Percentiles rank a stretch among this genome's conserved stretches.
These are phyloP conservation scores for Pseudococcus longispinus DNA, from an alignment of 2,888 invertebrate species.

Conservation along the genomic window DNA sequence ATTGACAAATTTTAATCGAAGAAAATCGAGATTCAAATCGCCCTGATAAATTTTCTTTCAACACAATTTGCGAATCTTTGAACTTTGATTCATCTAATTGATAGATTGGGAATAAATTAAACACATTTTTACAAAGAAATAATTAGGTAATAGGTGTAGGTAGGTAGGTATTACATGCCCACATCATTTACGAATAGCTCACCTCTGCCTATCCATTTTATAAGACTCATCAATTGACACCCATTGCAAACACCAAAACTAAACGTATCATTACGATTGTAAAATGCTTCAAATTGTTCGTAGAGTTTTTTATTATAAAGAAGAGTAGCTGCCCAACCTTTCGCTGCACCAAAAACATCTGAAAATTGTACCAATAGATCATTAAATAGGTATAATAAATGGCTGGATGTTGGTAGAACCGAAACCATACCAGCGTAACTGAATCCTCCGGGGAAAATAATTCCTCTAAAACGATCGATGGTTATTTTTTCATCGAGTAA, in stretches of 20 bases:
- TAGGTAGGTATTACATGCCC: too few species aligned
- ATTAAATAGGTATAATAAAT: neutral
- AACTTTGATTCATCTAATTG: conserved; percentile 25
- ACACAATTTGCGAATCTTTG: conserved; percentile 68
- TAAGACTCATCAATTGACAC: conserved; percentile 91
- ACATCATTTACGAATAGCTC: neutral
- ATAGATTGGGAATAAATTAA: neutral
- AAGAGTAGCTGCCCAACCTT: conserved; percentile 96
- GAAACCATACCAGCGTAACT: conserved; percentile 84
- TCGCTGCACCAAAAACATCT: conserved; percentile 96
- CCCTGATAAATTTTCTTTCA: conserved; percentile 88
- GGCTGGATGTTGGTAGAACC: neutral
- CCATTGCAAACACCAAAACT: conserved; percentile 98
- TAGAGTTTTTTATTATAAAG: conserved; percentile 78
- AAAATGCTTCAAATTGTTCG: conserved; percentile 80
- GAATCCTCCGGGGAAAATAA: conserved; percentile 98
- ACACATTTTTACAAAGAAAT: neutral
- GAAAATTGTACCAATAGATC: conserved; percentile 59
- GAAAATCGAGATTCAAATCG: conserved; percentile 82
- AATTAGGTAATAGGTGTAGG: neutral
- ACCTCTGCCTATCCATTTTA: conserved; percentile 83
- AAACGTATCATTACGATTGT: conserved; percentile 80
- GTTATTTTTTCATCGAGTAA: conserved; percentile 74
- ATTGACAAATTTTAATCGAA: conserved; percentile 75
- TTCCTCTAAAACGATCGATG: conserved; percentile 82